Base-by-base conservation (phyloP, 2,797 vertebrate species). In the Calcarius lapponicus region DNA sequence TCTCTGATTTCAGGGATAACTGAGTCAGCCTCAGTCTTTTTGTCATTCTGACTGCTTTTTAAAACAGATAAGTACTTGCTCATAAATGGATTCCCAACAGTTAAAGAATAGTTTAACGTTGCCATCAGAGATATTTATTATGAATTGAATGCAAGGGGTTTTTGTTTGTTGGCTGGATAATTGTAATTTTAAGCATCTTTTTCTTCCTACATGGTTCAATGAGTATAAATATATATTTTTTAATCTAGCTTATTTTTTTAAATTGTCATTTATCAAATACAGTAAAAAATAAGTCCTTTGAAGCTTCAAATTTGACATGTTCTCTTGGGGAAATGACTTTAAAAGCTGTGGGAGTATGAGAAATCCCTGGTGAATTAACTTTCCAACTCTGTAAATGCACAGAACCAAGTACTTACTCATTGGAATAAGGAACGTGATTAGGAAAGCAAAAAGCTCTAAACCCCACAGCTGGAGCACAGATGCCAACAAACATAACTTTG, bases 391-490 rank as follows among this genome's bases (percentile, higher is more conserved):
- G 64, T 93, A 81, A 65, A 86, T 34, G 64, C 38, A 60, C 72
- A 42, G 66, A 54, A 42, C 70, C 50, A 80, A 71, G 54, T 53
- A 14, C 32, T 47, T 50, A 22, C 32, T 72, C 53, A 38, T 17
- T 71, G 67, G 50, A 94, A 76, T 78, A 72, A 65, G 73, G 48
- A 90, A 80, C 11, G 9, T 47, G 58, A 76, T 90, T 71, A n/a
- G 64, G 89, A 80, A 90, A 92, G 89, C 50, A 47, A 84, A 93
- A 70, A 86, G 43, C 64, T 67, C 57, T 29, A 71, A 56, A 43
- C 13, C 34, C 60, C 9, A 11, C 94, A 94, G 92, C 90, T 95
- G 94, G 90, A 83, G 51, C 40, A 88, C 96, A 96, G 90, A 80
- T 92, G 31, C 58, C 57, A 48, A 48, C 57, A 80, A 89, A 73